Evolutionary conservation across 92 coral and sea anemone species (phyloP).

Genomic region (Hydrozoanthus gracilis): DNA sequence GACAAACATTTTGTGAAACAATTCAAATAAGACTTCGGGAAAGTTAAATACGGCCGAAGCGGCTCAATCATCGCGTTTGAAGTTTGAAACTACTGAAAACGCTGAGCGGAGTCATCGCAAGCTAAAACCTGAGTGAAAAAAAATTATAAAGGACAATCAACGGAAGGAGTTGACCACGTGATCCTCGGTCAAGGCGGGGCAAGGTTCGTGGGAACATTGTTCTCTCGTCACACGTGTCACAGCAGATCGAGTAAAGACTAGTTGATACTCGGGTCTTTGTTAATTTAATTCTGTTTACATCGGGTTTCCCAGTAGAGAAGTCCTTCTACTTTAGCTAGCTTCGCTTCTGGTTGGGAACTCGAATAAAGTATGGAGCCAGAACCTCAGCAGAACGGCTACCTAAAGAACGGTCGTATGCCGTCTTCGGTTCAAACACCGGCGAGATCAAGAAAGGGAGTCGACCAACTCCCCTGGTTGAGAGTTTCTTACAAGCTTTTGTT

Average conservation of each 20-base stretch:
- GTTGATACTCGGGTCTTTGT: neutral
- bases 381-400: constrained; percentile 71
- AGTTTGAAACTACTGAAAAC: no score
- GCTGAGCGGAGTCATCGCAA: no score
- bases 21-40: no score
- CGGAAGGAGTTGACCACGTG: constrained; percentile 15
- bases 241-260: no score
- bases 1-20: neutral
- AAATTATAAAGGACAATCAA: neutral
- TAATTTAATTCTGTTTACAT: constrained; percentile 17
- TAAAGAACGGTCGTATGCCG: constrained; percentile 53
- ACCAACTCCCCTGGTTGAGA: constrained; percentile 90
- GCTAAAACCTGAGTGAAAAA: no score
- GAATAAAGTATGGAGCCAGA: constrained; percentile 24
- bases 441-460: constrained; percentile 61
- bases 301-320: neutral
- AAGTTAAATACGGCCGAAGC: neutral
- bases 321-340: neutral
- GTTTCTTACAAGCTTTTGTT: constrained; percentile 82
- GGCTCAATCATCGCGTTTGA: neutral
- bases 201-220: constrained; percentile 40
- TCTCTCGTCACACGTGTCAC: constrained; percentile 44
- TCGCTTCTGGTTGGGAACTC: neutral
- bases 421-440: constrained; percentile 27
- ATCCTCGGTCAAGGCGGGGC: constrained; percentile 16